A percentile compares a stretch with the other conserved stretches of the same genome.
Conservation (phyloP, 2,797 vertebrate genomes). For the Eulemur coronatus region DNA sequence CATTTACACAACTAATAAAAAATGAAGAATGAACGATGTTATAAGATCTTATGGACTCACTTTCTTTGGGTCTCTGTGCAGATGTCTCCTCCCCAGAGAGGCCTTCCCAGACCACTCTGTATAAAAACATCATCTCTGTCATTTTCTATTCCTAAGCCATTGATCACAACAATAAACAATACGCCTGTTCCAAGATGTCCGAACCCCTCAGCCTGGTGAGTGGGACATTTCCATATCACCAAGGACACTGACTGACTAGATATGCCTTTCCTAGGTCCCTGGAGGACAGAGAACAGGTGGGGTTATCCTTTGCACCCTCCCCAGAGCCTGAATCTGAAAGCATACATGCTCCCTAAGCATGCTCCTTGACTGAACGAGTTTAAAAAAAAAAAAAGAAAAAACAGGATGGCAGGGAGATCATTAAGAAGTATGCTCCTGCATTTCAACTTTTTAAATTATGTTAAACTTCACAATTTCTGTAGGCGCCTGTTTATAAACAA, state of each 20-base stretch:
- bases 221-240: no score
- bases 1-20: not conserved
- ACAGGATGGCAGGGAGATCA: not conserved
- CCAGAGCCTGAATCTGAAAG: not conserved
- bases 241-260: no score
- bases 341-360: not conserved
- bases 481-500: constrained; percentile 69
- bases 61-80: not conserved
- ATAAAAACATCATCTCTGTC: not conserved
- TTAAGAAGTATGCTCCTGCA: constrained; percentile 30
- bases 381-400: not conserved
- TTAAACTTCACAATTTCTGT: constrained; percentile 59
- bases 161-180: not conserved
- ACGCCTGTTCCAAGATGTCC: not conserved
- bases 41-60: not conserved
- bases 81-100: not conserved
- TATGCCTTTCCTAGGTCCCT: not conserved
- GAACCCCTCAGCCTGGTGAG: not conserved
- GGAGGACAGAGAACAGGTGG: not conserved
- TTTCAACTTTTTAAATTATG: constrained; percentile 58
- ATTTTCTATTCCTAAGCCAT: not conserved
- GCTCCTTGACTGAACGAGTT: not conserved
- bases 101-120: not conserved
- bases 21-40: not conserved
- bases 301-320: not conserved